phyloP scores from a whole-genome alignment of 2,797 vertebrate species.

The Pterois miles region DNA sequence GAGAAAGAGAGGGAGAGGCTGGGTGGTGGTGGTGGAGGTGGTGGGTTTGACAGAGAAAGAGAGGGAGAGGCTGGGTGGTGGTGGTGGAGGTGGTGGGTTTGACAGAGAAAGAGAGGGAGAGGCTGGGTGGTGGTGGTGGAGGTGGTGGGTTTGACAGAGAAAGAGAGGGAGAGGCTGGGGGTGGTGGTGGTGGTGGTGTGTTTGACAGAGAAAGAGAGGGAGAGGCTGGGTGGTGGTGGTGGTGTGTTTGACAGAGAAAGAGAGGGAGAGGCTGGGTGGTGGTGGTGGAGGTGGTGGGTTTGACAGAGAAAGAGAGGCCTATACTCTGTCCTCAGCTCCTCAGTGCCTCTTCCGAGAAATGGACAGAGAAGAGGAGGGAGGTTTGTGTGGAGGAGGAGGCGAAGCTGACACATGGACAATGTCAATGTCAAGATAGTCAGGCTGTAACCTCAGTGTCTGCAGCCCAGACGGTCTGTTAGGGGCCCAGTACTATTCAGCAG shows the following conservation, averaged over 20 bases:
- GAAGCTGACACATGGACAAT: slow-evolving; percentile 58
- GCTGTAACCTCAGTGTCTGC: slow-evolving; percentile 15
- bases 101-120: slow-evolving; percentile 26
- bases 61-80: background rate
- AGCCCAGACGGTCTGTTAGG: background rate
- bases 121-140: background rate
- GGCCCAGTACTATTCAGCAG: background rate
- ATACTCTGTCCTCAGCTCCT: slow-evolving; percentile 48
- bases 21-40: background rate
- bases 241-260: background rate
- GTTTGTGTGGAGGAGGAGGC: slow-evolving; percentile 20
- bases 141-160: slow-evolving; percentile 1
- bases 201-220: slow-evolving; percentile 24
- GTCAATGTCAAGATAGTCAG: slow-evolving; percentile 66
- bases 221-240: background rate
- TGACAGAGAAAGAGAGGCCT: slow-evolving; percentile 30
- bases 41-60: slow-evolving; percentile 19
- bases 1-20: slow-evolving; percentile 26
- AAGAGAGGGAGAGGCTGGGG: slow-evolving; percentile 18
- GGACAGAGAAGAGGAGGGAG: slow-evolving; percentile 21
- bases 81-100: background rate
- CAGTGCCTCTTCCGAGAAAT: slow-evolving; percentile 69
- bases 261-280: background rate
- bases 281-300: background rate
- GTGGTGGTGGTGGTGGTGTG: background rate